A percentile compares a stretch with the other conserved stretches of the same genome.
phyloP scores from a whole-genome alignment of 2,797 vertebrate species.

The Euphonia xanthogaster region DNA sequence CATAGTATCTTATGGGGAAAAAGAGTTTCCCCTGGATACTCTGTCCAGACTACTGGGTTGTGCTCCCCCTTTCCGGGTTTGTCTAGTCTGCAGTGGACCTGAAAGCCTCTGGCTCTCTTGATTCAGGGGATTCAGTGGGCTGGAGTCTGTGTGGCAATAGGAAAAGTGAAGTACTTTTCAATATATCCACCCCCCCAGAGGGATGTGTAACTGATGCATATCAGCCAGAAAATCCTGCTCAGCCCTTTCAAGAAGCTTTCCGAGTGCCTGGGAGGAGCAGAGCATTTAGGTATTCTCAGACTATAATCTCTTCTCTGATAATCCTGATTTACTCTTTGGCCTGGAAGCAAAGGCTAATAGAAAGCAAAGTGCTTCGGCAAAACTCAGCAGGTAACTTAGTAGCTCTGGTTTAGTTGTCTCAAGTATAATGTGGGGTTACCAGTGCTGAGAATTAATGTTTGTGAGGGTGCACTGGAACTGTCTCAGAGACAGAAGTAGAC shows the following conservation, averaged over 20 bases:
- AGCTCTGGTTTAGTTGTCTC: neutral
- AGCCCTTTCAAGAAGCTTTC: neutral
- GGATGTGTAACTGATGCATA: neutral
- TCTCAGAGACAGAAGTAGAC: neutral
- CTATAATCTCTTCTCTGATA: slow-evolving; percentile 30
- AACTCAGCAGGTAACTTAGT: slow-evolving; percentile 14
- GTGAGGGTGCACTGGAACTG: neutral
- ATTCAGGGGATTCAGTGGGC: neutral
- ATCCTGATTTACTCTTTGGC: slow-evolving; percentile 40
- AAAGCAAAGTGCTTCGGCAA: neutral
- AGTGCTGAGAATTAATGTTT: neutral
- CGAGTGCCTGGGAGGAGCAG: neutral
- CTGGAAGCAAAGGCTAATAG: slow-evolving; percentile 17
- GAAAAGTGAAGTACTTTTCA: neutral
- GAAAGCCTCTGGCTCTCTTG: neutral
- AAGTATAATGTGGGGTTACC: neutral
- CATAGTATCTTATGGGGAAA: neutral
- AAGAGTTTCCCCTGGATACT: neutral
- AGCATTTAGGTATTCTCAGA: neutral
- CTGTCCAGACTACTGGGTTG: neutral
- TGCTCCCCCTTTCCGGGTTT: neutral
- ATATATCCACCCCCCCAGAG: neutral
- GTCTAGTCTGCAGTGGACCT: neutral
- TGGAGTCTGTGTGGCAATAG: neutral
- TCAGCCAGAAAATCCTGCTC: slow-evolving; percentile 35